A percentile compares a stretch with the other conserved stretches of the same genome.
These are phyloP conservation scores for Chrysina gloriosa DNA, from an alignment of 2,888 invertebrate species.

Conservation along the genomic window DNA sequence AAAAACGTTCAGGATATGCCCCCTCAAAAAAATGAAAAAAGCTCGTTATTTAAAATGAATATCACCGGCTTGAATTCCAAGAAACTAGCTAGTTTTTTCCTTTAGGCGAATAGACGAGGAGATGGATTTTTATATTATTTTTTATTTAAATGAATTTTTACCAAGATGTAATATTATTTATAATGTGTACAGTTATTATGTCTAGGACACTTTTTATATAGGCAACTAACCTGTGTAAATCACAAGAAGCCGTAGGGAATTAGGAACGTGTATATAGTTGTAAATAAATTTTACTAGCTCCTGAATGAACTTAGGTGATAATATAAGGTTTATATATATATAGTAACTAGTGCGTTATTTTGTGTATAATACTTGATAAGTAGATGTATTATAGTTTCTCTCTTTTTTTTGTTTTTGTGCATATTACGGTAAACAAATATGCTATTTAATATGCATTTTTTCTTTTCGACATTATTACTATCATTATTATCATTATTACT, in stretches of 20 bases:
- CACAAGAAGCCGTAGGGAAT: conserved; percentile 5
- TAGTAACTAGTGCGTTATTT: conserved; percentile 17
- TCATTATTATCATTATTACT: conserved; percentile 7
- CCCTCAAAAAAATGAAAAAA: too few relatives aligned
- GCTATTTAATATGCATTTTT: conserved; percentile 34
- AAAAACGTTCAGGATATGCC: too few relatives aligned
- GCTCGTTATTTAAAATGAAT: conserved; percentile 38
- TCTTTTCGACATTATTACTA: neutral
- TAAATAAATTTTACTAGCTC: conserved; percentile 19
- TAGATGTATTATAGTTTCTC: conserved; percentile 23
- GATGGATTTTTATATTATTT: conserved; percentile 48
- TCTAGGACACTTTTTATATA: conserved; percentile 40
- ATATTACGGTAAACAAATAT: conserved; percentile 27
- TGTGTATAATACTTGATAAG: conserved; percentile 3
- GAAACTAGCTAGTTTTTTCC: conserved; percentile 1
- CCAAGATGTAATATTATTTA: conserved; percentile 49
- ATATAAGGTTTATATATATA: conserved; percentile 20
- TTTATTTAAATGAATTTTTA: conserved; percentile 46
- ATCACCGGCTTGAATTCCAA: conserved; percentile 34
- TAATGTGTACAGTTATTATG: conserved; percentile 50
- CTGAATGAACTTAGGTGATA: conserved; percentile 11
- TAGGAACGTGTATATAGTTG: conserved; percentile 26
- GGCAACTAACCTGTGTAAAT: conserved; percentile 33
- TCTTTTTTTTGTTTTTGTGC: too few relatives aligned
- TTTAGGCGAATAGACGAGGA: conserved; percentile 19